phyloP scores from a whole-genome alignment of 2,797 vertebrate species.

The Intellagama lesueurii region DNA sequence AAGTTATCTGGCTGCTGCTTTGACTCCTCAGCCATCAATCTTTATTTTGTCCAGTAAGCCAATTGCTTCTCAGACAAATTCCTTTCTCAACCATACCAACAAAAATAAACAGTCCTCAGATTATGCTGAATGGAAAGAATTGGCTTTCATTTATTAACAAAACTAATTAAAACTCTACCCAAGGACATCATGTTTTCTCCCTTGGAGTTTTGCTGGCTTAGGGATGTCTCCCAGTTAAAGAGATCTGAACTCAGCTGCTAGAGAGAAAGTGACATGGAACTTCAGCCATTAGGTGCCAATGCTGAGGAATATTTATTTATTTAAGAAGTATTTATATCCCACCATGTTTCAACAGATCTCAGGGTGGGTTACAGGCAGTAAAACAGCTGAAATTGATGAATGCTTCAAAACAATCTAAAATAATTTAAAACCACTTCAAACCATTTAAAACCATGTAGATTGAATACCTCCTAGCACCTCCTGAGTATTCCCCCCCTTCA shows the following conservation, averaged over 20 bases:
- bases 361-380: too few species aligned
- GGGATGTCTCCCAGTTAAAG: neutral
- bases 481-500: neutral
- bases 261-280: neutral
- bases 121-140: conserved; percentile 19
- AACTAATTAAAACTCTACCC: conserved; percentile 8
- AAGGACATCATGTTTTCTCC: neutral
- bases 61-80: conserved; percentile 45
- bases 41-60: conserved; percentile 45
- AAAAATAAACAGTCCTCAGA: conserved; percentile 41
- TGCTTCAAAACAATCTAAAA: too few species aligned
- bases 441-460: too few species aligned
- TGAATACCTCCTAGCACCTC: neutral
- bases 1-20: conserved; percentile 44
- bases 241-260: neutral
- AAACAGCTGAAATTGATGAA: too few species aligned
- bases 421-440: too few species aligned
- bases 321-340: too few species aligned
- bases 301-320: too few species aligned
- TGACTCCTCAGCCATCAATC: conserved; percentile 44
- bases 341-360: too few species aligned
- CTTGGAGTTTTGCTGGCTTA: neutral
- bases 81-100: conserved; percentile 38
- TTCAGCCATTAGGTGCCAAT: neutral
- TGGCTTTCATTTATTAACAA: conserved; percentile 26